Evolutionary conservation across 2,888 invertebrate genomes (phyloP), one percentile per base, ranked within the genome.

Genomic region (Lacanobia wlatinum): DNA sequence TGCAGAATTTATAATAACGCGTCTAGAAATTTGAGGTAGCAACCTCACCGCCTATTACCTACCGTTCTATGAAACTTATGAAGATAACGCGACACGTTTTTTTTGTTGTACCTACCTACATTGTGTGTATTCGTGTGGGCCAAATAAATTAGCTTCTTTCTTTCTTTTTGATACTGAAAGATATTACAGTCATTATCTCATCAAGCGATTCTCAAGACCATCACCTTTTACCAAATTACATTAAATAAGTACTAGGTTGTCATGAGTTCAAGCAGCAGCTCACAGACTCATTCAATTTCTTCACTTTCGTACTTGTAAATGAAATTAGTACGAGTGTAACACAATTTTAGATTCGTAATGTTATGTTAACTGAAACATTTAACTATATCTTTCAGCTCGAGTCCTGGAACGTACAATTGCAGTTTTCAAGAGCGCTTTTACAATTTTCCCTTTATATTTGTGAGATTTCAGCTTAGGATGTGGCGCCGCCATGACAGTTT

Each of bases 301-400:
- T 63, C 56, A 67, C 74, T 78, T 73, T 77, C 52, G 67, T 78
- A 73, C 70, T 64, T 53, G 60, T 38, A 78, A 82, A 80, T 78
- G 73, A 82, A 82, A 82, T 56, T 77, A 63, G 66, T 64, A 50
- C 70, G 56, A 59, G 64, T 67, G 62, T 70, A 69, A 80, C 64
- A 71, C 73, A 66, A 71, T 78, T 76, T 71, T 78, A 73, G 64
- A 69, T 82, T 60, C 72, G 60, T 71, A 70, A 73, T 77, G 77
- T 77, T 63, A 73, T 67, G 73, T 77, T 63, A 66, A 66, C 60
- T 74, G 70, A 63, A 59, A 80, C 68, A 60, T 63, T 78, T 79
- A 70, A 70, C 59, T 80, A 65, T 79, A 79, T 82, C 68, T 70
- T 66, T 53, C 28, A 76, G 65, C 59, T 72, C 56, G 65, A 76